A percentile compares a stretch with the other conserved stretches of the same genome.
Evolutionary conservation across 2,797 vertebrate species (phyloP).

Genomic region (Champsocephalus esox): DNA sequence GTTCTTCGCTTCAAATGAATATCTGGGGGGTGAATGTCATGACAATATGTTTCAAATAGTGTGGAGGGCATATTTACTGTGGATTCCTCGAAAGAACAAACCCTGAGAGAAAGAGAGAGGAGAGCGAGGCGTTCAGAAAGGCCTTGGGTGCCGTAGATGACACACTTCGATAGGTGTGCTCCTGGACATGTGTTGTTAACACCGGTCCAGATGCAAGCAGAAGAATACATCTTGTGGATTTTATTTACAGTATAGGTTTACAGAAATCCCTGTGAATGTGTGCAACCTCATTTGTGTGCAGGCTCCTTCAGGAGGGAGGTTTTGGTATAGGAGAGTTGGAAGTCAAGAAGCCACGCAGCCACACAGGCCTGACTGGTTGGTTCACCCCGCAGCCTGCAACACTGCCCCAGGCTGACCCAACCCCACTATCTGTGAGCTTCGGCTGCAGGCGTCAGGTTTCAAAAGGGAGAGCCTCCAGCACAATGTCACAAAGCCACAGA

Average conservation of each 20-base stretch:
- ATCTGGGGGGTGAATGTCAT: slow-evolving; percentile 73
- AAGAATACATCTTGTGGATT: slow-evolving; percentile 32
- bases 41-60: slow-evolving; percentile 75
- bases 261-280: slow-evolving; percentile 6
- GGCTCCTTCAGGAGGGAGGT: slow-evolving; percentile 4
- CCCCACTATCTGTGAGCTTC: slow-evolving; percentile 69
- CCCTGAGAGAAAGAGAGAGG: slow-evolving; percentile 46
- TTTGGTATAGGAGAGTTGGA: slow-evolving; percentile 18
- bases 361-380: slow-evolving; percentile 74
- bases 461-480: slow-evolving; percentile 72
- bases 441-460: slow-evolving; percentile 75
- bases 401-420: slow-evolving; percentile 50
- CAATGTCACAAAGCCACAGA: slow-evolving; percentile 60
- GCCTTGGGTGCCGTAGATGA: slow-evolving; percentile 71
- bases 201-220: slow-evolving; percentile 36
- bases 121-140: slow-evolving; percentile 49
- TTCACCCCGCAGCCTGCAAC: slow-evolving; percentile 52
- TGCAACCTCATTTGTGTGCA: slow-evolving; percentile 7
- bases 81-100: slow-evolving; percentile 73
- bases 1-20: slow-evolving; percentile 75
- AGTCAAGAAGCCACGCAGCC: slow-evolving; percentile 32
- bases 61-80: slow-evolving; percentile 75
- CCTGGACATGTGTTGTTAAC: slow-evolving; percentile 61
- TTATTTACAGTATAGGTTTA: neutral
- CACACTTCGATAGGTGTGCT: slow-evolving; percentile 72